Percentiles rank a stretch among this genome's conserved stretches.
Evolutionary conservation across 1,140 invertebrate species (phyloP).

Genomic region (Megalonaias nervosa): DNA sequence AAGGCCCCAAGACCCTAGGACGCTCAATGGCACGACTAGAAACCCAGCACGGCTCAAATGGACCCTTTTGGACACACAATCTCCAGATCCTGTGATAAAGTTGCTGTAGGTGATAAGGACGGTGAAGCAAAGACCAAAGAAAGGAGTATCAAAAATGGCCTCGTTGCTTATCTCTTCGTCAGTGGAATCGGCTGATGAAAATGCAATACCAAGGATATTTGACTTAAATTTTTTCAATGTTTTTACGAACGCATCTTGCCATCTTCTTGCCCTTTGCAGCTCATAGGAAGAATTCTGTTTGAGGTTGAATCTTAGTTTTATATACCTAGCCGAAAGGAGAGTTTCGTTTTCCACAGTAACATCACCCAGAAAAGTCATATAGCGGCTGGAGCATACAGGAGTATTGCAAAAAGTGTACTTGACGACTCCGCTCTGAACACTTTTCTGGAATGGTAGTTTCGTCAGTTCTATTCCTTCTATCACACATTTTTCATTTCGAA

Average conservation of each 20-base stretch:
- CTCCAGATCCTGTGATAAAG: slow-evolving; percentile 6
- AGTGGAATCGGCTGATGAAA: slow-evolving; percentile 1
- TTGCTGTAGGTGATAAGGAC: slow-evolving; percentile 21
- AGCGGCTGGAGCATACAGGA: neutral
- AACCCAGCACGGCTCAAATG: slow-evolving; percentile 10
- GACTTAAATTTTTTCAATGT: slow-evolving; percentile 18
- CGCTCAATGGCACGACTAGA: slow-evolving; percentile 12
- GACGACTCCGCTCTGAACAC: neutral
- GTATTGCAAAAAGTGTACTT: neutral
- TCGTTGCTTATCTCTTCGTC: slow-evolving; percentile 21
- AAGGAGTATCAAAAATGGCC: slow-evolving; percentile 18
- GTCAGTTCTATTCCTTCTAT: slow-evolving; percentile 14
- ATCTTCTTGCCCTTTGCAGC: slow-evolving; percentile 9
- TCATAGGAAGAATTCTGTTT: slow-evolving; percentile 2
- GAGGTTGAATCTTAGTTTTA: slow-evolving; percentile 17
- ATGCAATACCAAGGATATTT: slow-evolving; percentile 1
- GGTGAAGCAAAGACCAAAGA: slow-evolving; percentile 16
- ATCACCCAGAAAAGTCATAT: neutral
- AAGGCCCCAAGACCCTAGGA: slow-evolving; percentile 22
- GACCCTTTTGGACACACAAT: slow-evolving; percentile 14
- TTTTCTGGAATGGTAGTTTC: neutral
- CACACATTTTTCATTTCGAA: slow-evolving; percentile 19
- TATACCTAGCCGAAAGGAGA: slow-evolving; percentile 5
- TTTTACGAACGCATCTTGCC: slow-evolving; percentile 13
- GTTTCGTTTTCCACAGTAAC: neutral